Base-by-base conservation (phyloP, 2,888 invertebrate genomes). In the Troides oblongomaculatus region DNA sequence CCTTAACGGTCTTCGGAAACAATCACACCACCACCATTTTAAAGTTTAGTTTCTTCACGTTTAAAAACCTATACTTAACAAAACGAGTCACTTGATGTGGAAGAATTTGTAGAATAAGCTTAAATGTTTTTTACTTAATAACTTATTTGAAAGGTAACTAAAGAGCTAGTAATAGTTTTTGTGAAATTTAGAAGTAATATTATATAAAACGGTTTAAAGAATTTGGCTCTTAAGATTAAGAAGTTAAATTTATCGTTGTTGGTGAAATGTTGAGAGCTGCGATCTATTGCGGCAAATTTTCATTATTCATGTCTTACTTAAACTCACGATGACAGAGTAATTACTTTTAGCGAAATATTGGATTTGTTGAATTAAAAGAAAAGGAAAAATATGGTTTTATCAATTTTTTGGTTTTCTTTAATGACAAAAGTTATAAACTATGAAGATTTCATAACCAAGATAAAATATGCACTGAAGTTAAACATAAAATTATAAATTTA, bases 201-300 rank as follows among this genome's bases (percentile, higher is more conserved):
- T 10, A 59, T 50, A 65, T 7, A 50, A 43, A 50, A 7, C 6
- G n/a, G 6, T 50, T 60, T 18, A 46, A 59, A 59, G 46, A 59
- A 65, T 59, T 50, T 61, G 46, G 21, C 36, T 0, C 18, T 39
- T 30, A 53, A 68, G 58, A 56, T 57, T 25, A 60, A 53, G 43
- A 23, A 50, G 25, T 17, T 39, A 71, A 69, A 74, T 74, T 72
- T 70, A 72, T 72, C 59, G 69, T 63, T 69, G 70, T 71, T 63
- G 30, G 63, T 53, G 21, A 56, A 62, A 71, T 67, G 57, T 70
- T 64, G 71, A 71, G 71, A 74, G 67, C 64, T 65, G 50, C 67
- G 57, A 74, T 71, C 62, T 61, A 56, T 70, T 53, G 63, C 46
- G 25, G 62, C 64, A 56, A 64, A 36, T 30, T 60, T 30, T 30